Evolutionary conservation across 1,140 invertebrate species (phyloP).

Genomic region (Panonychus citri): DNA sequence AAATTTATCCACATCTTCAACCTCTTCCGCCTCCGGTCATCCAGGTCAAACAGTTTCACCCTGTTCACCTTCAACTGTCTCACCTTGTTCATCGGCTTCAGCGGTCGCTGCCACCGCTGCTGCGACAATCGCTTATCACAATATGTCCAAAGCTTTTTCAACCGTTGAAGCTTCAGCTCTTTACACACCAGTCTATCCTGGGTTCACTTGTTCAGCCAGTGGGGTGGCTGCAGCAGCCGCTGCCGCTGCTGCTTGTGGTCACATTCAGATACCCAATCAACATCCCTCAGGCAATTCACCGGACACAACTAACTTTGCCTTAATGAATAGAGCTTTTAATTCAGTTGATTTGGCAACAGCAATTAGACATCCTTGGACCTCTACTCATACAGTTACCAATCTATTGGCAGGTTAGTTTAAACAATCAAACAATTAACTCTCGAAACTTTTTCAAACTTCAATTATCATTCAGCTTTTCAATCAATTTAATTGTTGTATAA

Average conservation of each 20-base stretch:
- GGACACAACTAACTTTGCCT: not conserved
- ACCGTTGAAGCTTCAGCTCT: not conserved
- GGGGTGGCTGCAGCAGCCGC: not conserved
- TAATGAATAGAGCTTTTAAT: not conserved
- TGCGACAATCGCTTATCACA: not conserved
- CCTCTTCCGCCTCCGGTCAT: not conserved
- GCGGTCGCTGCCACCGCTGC: not conserved
- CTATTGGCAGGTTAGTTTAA: not conserved
- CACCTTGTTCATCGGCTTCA: not conserved
- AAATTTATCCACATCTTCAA: not conserved
- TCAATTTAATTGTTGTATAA: no score
- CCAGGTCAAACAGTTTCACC: not conserved
- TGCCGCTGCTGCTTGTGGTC: no score
- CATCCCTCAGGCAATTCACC: not conserved
- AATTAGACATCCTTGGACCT: not conserved
- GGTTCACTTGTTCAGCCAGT: not conserved
- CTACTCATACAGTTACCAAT: not conserved
- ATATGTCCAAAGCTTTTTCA: not conserved
- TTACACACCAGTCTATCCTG: not conserved
- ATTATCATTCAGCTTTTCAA: no score
- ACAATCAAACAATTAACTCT: no score
- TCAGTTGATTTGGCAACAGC: not conserved
- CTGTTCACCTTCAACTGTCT: not conserved
- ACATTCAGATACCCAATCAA: not conserved
- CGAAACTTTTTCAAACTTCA: no score